Percentiles rank a stretch among this genome's conserved stretches.
Evolutionary conservation across 2,888 invertebrate genomes (phyloP).

Genomic region (Plebejus argus): DNA sequence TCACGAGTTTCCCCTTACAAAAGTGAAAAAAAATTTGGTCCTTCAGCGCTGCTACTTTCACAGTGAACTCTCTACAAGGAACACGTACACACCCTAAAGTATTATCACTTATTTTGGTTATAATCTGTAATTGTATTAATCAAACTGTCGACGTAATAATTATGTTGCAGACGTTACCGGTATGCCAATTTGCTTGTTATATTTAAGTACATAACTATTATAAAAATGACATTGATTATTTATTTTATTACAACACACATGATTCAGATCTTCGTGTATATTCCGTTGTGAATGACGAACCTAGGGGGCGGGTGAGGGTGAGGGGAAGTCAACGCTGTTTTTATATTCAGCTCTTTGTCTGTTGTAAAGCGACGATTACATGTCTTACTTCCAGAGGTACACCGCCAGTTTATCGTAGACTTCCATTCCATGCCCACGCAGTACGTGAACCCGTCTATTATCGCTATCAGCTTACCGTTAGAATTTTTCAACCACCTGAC

Average conservation of each 20-base stretch:
- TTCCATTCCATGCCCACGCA: constrained; percentile 38
- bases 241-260: not conserved
- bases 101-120: too few species aligned
- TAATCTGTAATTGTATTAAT: too few species aligned
- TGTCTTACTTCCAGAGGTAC: constrained; percentile 42
- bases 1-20: too few species aligned
- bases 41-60: too few species aligned
- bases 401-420: constrained; percentile 43
- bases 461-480: constrained; percentile 42
- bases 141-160: too few species aligned
- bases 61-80: too few species aligned
- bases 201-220: too few species aligned
- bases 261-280: constrained; percentile 36
- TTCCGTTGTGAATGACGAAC: constrained; percentile 36
- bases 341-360: not conserved
- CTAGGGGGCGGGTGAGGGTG: constrained; percentile 41
- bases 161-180: too few species aligned
- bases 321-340: not conserved
- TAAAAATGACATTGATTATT: too few species aligned
- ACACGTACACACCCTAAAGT: too few species aligned
- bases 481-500: constrained; percentile 37
- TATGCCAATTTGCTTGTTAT: too few species aligned
- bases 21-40: too few species aligned
- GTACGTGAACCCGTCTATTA: constrained; percentile 51
- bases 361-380: constrained; percentile 9